These are phyloP conservation scores for Endotricha flammealis DNA, from an alignment of 2,888 invertebrate species.

Conservation along the genomic window DNA sequence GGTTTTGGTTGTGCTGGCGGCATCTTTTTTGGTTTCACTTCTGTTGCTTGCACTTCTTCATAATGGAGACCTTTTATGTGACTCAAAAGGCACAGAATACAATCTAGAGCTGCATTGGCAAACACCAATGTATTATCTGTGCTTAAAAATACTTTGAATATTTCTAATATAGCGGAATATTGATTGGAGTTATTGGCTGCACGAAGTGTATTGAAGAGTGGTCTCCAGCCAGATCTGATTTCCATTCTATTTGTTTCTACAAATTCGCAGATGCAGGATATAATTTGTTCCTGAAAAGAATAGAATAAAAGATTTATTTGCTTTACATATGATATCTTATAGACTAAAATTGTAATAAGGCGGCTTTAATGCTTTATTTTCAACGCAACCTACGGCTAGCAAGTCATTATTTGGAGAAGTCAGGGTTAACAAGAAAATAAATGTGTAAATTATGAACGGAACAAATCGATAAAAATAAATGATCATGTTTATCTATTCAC, in stretches of 20 bases:
- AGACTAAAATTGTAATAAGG: no score
- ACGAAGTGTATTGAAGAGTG: constrained; percentile 94
- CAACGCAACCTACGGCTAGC: no score
- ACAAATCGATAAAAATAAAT: no score
- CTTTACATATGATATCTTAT: background rate
- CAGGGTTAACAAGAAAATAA: no score
- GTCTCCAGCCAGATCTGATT: constrained; percentile 97
- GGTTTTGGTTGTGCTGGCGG: constrained; percentile 52
- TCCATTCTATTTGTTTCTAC: constrained; percentile 96
- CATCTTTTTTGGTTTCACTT: constrained; percentile 60
- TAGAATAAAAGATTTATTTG: background rate
- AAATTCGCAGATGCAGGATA: constrained; percentile 96
- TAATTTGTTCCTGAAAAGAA: constrained; percentile 87
- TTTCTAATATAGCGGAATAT: constrained; percentile 88
- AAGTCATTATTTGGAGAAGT: no score
- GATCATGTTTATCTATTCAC: no score
- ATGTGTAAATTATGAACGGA: no score
- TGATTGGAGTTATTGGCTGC: constrained; percentile 88
- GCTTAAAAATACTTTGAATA: constrained; percentile 94
- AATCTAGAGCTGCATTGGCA: constrained; percentile 95
- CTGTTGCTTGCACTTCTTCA: constrained; percentile 68
- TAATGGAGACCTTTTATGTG: constrained; percentile 85
- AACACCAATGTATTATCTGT: constrained; percentile 96
- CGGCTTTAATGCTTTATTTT: no score
- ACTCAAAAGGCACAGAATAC: constrained; percentile 90